Evolutionary conservation across 1,140 invertebrate species (phyloP), one percentile per base, ranked within the genome.

Genomic region (Coenobita brevimanus): DNA sequence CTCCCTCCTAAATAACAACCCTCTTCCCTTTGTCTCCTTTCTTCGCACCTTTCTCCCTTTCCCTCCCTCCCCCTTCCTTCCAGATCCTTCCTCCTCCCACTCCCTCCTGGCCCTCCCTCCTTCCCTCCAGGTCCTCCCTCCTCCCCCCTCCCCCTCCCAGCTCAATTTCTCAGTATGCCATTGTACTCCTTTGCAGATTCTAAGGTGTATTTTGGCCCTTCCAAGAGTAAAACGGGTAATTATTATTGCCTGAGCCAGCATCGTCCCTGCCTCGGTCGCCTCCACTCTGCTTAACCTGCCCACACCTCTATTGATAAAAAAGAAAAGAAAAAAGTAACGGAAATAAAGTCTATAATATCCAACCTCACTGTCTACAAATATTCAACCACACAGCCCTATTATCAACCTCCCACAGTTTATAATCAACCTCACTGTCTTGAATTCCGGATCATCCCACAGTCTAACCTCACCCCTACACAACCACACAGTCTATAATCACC

Each of bases 211-310:
- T 81, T 81, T 81, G 84, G 84, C 67, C 76, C 84, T 69, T 54
- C 76, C 84, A 87, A 87, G 84, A 87, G 50, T 87, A 80, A 80
- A 87, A 73, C 76, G 76, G 84, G 84, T 87, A 87, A 87, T 81
- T 87, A 87, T 87, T 24, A 36, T 50, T 87, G 76, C 84, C 76
- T 80, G 84, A 87, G 64, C 84, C 76, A 50, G 6, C 46, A 50
- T 69, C 80, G 17, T 50, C 64, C 60, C 30, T 57, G 75, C 62
- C 64, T 57, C 27, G 43, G 62, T 71, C 76, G 46, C 76, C 76
- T 46, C 41, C 64, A 36, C n/a, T n/a, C n/a, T n/a, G n/a, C n/a
- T n/a, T n/a, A n/a, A n/a, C n/a, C n/a, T n/a, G n/a, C n/a, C n/a
- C n/a, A n/a, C n/a, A n/a, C n/a, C n/a, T n/a, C n/a, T n/a, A n/a